These are phyloP conservation scores for Synanthedon tipuliformis DNA, from an alignment of 2,888 invertebrate genomes.

Conservation along the genomic window DNA sequence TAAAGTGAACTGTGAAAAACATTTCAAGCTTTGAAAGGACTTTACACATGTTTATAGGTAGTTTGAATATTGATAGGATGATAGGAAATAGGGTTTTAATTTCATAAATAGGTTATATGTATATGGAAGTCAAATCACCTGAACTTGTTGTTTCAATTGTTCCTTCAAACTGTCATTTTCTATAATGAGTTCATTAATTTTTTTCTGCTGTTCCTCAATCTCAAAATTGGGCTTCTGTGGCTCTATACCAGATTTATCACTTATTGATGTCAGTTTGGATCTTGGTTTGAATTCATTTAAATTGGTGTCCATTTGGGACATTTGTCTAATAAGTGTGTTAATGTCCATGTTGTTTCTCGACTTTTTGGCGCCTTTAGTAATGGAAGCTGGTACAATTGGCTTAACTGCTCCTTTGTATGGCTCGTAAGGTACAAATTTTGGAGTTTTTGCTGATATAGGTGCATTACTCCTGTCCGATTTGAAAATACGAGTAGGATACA, in stretches of 20 bases:
- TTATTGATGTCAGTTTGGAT: slow-evolving; percentile 38
- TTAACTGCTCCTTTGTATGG: slow-evolving; percentile 88
- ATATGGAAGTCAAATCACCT: slow-evolving; percentile 47
- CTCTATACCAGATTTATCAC: slow-evolving; percentile 33
- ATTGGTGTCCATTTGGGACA: slow-evolving; percentile 76
- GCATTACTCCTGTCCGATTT: slow-evolving; percentile 67
- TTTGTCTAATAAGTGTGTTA: slow-evolving; percentile 75
- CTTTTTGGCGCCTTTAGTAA: slow-evolving; percentile 44
- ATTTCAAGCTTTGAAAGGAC: no score
- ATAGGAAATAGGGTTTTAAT: no score
- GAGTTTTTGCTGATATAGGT: slow-evolving; percentile 72
- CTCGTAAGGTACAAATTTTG: slow-evolving; percentile 89
- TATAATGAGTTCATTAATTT: slow-evolving; percentile 72
- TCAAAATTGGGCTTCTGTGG: slow-evolving; percentile 36
- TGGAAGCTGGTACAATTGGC: slow-evolving; percentile 74
- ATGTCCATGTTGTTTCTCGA: slow-evolving; percentile 74
- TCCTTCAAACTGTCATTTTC: slow-evolving; percentile 81
- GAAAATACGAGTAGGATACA: slow-evolving; percentile 73
- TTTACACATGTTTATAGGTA: no score
- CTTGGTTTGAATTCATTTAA: slow-evolving; percentile 71
- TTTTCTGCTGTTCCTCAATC: slow-evolving; percentile 66
- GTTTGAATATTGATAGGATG: no score
- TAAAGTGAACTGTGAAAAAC: no score
- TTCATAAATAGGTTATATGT: no score
- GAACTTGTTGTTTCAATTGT: slow-evolving; percentile 87